Evolutionary conservation across 2,888 invertebrate genomes (phyloP).

Genomic region (Osedax fenrisi): DNA sequence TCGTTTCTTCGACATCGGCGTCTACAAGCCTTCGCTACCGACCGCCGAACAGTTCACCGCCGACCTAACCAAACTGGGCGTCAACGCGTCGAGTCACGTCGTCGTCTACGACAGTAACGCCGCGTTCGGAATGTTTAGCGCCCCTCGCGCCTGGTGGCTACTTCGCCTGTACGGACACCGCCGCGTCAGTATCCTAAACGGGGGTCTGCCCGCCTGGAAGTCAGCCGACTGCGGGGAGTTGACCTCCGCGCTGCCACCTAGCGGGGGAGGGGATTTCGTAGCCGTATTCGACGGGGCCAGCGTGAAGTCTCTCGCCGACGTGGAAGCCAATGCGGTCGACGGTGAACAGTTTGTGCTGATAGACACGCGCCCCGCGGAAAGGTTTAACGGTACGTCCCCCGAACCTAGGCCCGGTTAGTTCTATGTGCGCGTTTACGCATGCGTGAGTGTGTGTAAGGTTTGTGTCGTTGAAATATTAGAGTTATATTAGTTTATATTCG

Average conservation of each 20-base stretch:
- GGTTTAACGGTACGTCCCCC: slow-evolving; percentile 43
- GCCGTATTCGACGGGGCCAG: slow-evolving; percentile 36
- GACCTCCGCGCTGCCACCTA: slow-evolving; percentile 30
- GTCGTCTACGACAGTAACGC: slow-evolving; percentile 44
- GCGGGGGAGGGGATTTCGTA: slow-evolving; percentile 35
- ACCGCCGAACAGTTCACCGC: slow-evolving; percentile 39
- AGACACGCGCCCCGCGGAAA: slow-evolving; percentile 43
- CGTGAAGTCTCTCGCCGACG: slow-evolving; percentile 41
- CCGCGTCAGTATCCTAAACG: slow-evolving; percentile 42
- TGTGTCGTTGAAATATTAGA: too few relatives aligned
- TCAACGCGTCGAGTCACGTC: slow-evolving; percentile 42
- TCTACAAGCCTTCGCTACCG: slow-evolving; percentile 43
- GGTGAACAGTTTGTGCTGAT: slow-evolving; percentile 36
- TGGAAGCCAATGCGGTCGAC: slow-evolving; percentile 38
- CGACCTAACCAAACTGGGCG: slow-evolving; percentile 43
- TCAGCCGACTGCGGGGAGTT: slow-evolving; percentile 33
- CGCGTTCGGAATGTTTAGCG: slow-evolving; percentile 40
- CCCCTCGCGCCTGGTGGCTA: slow-evolving; percentile 45
- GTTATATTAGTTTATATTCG: too few relatives aligned
- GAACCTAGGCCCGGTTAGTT: slow-evolving; percentile 46
- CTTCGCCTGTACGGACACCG: slow-evolving; percentile 44
- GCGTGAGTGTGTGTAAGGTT: too few relatives aligned
- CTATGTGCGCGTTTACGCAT: too few relatives aligned
- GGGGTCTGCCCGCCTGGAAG: slow-evolving; percentile 43
- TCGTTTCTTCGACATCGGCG: slow-evolving; percentile 45